phyloP scores from a whole-genome alignment of 2,888 invertebrate genomes.

The Andrena fulva region DNA sequence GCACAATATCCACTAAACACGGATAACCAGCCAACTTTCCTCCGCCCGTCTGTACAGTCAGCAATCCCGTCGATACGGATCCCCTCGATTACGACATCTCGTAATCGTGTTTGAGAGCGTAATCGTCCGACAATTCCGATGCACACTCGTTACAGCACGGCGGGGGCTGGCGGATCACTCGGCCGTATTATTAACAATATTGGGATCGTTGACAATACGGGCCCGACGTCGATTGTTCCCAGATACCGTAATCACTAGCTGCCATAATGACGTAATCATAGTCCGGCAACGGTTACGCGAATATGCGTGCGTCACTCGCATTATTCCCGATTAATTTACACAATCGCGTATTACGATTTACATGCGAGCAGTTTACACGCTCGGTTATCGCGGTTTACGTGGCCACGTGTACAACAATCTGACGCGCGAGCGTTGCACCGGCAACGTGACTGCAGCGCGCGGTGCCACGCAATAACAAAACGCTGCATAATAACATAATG shows the following conservation, averaged over 20 bases:
- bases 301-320: conserved; percentile 39
- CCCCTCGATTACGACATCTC: conserved; percentile 9
- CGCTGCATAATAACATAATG: no score
- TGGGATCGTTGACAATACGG: conserved; percentile 13
- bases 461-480: no score
- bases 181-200: conserved; percentile 47
- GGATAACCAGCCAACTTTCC: no score
- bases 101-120: conserved; percentile 16
- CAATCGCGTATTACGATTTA: conserved; percentile 44
- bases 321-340: conserved; percentile 58
- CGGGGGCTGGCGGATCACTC: neutral
- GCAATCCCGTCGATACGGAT: neutral
- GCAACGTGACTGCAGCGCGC: neutral
- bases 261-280: conserved; percentile 46
- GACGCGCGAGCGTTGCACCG: neutral
- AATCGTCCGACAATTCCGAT: neutral
- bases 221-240: conserved; percentile 16
- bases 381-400: conserved; percentile 32
- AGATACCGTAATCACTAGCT: conserved; percentile 30
- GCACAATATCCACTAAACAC: no score
- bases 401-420: neutral
- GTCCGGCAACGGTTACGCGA: conserved; percentile 7
- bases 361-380: conserved; percentile 46
- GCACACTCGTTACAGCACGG: neutral
- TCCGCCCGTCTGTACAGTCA: neutral